Evolutionary conservation across 2,888 invertebrate genomes (phyloP).

Genomic region (Eupithecia abbreviata): DNA sequence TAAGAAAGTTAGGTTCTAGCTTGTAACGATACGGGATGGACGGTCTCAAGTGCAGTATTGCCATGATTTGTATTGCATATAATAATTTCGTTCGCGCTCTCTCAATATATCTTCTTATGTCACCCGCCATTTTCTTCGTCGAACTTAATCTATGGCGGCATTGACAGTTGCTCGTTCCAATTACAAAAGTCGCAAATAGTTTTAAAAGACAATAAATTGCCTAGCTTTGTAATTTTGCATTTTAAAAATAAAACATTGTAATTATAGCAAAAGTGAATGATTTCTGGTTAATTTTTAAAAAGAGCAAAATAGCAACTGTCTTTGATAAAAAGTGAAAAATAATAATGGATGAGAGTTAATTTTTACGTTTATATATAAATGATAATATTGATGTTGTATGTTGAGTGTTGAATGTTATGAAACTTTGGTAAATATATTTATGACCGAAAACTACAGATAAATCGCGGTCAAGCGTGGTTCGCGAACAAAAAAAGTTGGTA

Average conservation of each 20-base stretch:
- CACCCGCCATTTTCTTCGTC: constrained; percentile 33
- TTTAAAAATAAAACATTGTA: constrained; percentile 25
- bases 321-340: constrained; percentile 56
- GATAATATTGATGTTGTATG: constrained; percentile 61
- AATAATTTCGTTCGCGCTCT: constrained; percentile 21
- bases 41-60: constrained; percentile 13
- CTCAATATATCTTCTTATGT: constrained; percentile 17
- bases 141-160: constrained; percentile 31
- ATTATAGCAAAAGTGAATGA: constrained; percentile 20
- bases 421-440: constrained; percentile 60
- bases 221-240: constrained; percentile 40
- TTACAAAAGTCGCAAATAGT: constrained; percentile 18
- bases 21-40: background rate
- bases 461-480: constrained; percentile 59
- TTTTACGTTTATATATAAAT: constrained; percentile 79
- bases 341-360: constrained; percentile 71
- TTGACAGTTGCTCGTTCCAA: constrained; percentile 40
- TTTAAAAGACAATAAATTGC: constrained; percentile 49
- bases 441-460: constrained; percentile 47
- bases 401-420: constrained; percentile 60
- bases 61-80: constrained; percentile 17
- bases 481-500: constrained; percentile 31
- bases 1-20: background rate
- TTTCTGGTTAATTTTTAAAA: constrained; percentile 39
- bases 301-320: constrained; percentile 64